Evolutionary conservation across 1,140 invertebrate genomes (phyloP).

Genomic region (Hypothenemus hampei): DNA sequence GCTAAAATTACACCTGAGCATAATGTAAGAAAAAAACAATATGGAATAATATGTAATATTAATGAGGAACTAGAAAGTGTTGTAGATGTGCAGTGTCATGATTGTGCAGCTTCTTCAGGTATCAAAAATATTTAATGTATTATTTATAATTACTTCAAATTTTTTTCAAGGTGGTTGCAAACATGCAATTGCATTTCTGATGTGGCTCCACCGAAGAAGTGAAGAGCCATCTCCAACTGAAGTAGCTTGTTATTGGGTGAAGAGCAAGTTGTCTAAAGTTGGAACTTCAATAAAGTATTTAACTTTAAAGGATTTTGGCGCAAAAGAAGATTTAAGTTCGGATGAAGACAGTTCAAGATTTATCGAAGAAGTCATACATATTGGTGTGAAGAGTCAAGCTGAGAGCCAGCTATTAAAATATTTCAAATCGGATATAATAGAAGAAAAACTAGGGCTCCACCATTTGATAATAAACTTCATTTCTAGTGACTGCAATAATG

Average conservation of each 20-base stretch:
- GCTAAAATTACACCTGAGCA: too few species aligned
- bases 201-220: conserved; percentile 41
- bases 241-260: conserved; percentile 42
- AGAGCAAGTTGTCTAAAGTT: conserved; percentile 8
- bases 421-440: conserved; percentile 9
- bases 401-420: conserved; percentile 23
- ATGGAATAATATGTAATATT: too few species aligned
- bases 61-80: too few species aligned
- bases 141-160: neutral
- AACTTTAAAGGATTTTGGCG: neutral
- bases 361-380: conserved; percentile 24
- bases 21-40: too few species aligned
- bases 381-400: conserved; percentile 13
- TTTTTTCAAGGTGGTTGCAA: conserved; percentile 34
- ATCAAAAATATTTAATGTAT: too few species aligned
- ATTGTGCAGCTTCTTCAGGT: too few species aligned
- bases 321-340: neutral
- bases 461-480: conserved; percentile 8
- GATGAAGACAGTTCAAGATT: conserved; percentile 20
- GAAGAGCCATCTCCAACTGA: conserved; percentile 41
- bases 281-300: neutral
- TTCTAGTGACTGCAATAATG: neutral
- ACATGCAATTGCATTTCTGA: conserved; percentile 42
- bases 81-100: too few species aligned
- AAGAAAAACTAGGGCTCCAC: conserved; percentile 3